Evolutionary conservation across 2,797 vertebrate genomes (phyloP).

Genomic region (Anabas testudineus): DNA sequence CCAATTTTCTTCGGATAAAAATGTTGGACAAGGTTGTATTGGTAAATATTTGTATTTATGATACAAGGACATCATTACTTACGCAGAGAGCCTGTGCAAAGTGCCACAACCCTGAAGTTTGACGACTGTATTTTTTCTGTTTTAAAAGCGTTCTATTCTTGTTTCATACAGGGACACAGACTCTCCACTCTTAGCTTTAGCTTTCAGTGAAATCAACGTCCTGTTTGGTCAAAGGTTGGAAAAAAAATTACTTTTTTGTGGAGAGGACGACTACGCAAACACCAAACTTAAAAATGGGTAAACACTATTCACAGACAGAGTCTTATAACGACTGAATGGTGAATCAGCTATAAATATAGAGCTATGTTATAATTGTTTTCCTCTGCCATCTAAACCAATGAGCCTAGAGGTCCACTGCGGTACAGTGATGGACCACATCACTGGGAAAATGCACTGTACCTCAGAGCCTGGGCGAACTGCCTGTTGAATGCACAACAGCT

Average conservation of each 20-base stretch:
- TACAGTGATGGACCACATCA: slow-evolving; percentile 80
- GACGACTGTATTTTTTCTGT: slow-evolving; percentile 41
- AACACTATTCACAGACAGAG: slow-evolving; percentile 76
- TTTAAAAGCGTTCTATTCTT: slow-evolving; percentile 50
- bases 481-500: slow-evolving; percentile 77
- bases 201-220: slow-evolving; percentile 46
- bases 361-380: slow-evolving; percentile 81
- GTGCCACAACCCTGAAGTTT: slow-evolving; percentile 21
- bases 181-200: slow-evolving; percentile 69
- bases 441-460: slow-evolving; percentile 78
- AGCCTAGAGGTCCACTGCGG: slow-evolving; percentile 74
- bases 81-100: slow-evolving; percentile 11
- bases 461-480: slow-evolving; percentile 78
- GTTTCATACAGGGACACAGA: slow-evolving; percentile 55
- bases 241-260: slow-evolving; percentile 61
- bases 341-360: slow-evolving; percentile 82
- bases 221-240: slow-evolving; percentile 60
- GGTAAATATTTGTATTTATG: neutral
- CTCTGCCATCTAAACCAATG: slow-evolving; percentile 80
- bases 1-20: slow-evolving; percentile 18
- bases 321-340: slow-evolving; percentile 75
- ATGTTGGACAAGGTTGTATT: neutral
- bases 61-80: neutral
- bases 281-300: slow-evolving; percentile 69
- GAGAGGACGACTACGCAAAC: slow-evolving; percentile 75